Conservation (phyloP, 2,888 invertebrate genomes). For the Holacanthella duospinosa region DNA sequence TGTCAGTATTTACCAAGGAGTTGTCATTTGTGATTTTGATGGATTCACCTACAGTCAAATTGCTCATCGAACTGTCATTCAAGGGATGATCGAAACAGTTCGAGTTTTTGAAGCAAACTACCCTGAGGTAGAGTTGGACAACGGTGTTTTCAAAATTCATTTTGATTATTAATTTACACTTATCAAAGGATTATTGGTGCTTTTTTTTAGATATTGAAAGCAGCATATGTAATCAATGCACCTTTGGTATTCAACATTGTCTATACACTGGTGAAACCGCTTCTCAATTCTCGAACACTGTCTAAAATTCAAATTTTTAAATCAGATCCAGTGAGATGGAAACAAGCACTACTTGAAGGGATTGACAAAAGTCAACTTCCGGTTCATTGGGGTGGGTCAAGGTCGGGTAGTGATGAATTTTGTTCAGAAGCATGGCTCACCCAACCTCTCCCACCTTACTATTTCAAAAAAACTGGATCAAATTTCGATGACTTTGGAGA, state of each 20-base stretch:
- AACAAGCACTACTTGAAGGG: slow-evolving; percentile 11
- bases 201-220: slow-evolving; percentile 13
- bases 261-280: slow-evolving; percentile 17
- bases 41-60: slow-evolving; percentile 30
- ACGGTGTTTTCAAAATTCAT: neutral
- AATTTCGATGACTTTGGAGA: slow-evolving; percentile 17
- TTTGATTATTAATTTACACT: too few relatives aligned
- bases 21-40: slow-evolving; percentile 30
- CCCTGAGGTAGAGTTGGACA: slow-evolving; percentile 14
- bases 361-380: slow-evolving; percentile 18
- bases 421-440: slow-evolving; percentile 19
- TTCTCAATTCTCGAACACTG: slow-evolving; percentile 19
- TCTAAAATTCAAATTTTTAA: slow-evolving; percentile 16
- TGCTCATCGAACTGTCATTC: slow-evolving; percentile 19
- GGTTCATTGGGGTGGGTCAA: slow-evolving; percentile 20
- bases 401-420: slow-evolving; percentile 16
- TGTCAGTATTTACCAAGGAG: slow-evolving; percentile 14
- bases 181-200: too few relatives aligned
- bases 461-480: slow-evolving; percentile 11
- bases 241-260: slow-evolving; percentile 20
- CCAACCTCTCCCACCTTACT: slow-evolving; percentile 19
- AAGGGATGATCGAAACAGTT: slow-evolving; percentile 19
- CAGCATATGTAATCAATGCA: slow-evolving; percentile 20
- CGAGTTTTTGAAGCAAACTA: slow-evolving; percentile 21
- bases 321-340: slow-evolving; percentile 18